Evolutionary conservation across 2,888 invertebrate genomes (phyloP), one percentile per base, ranked within the genome.

Genomic region (Drosophila putrida): DNA sequence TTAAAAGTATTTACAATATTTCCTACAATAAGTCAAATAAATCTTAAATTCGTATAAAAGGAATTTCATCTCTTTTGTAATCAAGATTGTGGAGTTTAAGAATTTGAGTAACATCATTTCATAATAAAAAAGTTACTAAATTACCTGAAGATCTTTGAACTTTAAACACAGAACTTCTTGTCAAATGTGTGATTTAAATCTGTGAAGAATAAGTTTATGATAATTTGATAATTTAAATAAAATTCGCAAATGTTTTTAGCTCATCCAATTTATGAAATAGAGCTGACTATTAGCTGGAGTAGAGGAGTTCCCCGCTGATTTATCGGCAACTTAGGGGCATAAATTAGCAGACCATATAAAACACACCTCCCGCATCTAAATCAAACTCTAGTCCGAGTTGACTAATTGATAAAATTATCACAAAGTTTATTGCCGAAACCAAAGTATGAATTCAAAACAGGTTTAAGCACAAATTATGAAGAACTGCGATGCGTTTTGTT

Each of bases 381-480:
- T 47, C 53, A 47, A 47, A 13, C 49, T 27, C 43, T 10, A 38
- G 15, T 15, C 10, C 55, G 9, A 62, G 36, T 43, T 65, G 66
- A 62, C 77, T 81, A 83, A 83, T 83, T 82, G 75, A 77, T 75
- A 46, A 74, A 77, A 84, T 82, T 82, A 82, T 76, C 73, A 61
- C 64, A 38, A 66, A 68, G 66, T 74, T 77, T 65, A 76, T 73
- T 66, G 50, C 13, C 25, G 4, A 41, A 54, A 38, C 31, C 13
- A 28, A 10, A 49, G 20, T 55, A 46, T 46, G 27, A 44, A 57
- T 13, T 50, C n/a, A 63, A 41, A 66, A 84, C 75, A 50, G 73
- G 81, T 81, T 79, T 64, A 39, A 25, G 15, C 9, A 39, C 25
- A 43, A 25, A 25, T 46, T 47, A 27, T 54, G 60, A 71, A 71